Evolutionary conservation across 2,888 invertebrate genomes (phyloP).

Genomic region (Muschampia plurimacula): DNA sequence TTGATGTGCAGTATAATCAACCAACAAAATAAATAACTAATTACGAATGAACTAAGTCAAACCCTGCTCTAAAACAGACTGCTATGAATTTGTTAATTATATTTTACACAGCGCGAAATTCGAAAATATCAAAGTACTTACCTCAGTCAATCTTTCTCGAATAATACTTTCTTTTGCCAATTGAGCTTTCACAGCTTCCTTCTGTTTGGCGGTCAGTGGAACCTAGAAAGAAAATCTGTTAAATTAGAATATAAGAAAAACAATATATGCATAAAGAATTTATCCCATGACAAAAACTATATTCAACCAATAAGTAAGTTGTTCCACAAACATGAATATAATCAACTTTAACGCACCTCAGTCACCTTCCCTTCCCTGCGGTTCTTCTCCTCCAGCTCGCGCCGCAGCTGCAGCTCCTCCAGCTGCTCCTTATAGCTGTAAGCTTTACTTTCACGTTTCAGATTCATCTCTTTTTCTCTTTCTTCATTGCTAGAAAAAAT

Average conservation of each 20-base stretch:
- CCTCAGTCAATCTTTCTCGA: conserved; percentile 87
- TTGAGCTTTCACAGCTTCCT: conserved; percentile 95
- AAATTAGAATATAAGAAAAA: not conserved
- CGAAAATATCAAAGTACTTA: conserved; percentile 60
- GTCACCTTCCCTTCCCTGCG: conserved; percentile 92
- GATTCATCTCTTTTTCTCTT: conserved; percentile 87
- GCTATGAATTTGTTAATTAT: too few species aligned
- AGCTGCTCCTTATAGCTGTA: conserved; percentile 98
- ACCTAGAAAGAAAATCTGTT: conserved; percentile 53
- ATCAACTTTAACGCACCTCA: conserved; percentile 61
- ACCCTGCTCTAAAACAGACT: too few species aligned
- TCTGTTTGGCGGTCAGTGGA: conserved; percentile 92
- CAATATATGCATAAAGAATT: too few species aligned
- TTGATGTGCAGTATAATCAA: too few species aligned
- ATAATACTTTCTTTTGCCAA: conserved; percentile 93
- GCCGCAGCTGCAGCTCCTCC: conserved; percentile 96
- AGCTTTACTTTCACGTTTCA: conserved; percentile 97
- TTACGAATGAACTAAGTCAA: too few species aligned
- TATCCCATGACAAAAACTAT: too few species aligned
- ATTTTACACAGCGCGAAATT: too few species aligned
- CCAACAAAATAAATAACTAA: too few species aligned
- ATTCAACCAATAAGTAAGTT: too few species aligned
- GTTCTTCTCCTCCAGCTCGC: conserved; percentile 96
- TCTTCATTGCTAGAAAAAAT: conserved; percentile 75
- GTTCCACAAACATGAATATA: too few species aligned